These are phyloP conservation scores for Darevskia mixta DNA, from an alignment of 2,797 vertebrate genomes.

Conservation along the genomic window DNA sequence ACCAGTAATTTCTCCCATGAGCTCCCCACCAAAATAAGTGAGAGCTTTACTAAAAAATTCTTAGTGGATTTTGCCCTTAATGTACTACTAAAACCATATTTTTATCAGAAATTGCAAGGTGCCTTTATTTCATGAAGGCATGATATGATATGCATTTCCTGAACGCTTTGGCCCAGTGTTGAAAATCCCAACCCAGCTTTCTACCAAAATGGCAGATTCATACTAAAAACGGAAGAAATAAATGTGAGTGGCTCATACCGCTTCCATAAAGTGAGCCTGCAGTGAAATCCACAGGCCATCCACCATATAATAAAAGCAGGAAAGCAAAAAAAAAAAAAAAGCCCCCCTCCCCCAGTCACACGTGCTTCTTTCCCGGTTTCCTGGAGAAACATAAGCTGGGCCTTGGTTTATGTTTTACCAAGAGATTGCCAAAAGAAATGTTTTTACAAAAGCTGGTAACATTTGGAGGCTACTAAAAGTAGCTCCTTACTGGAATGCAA, in stretches of 20 bases:
- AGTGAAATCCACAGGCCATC: background rate
- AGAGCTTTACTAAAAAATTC: background rate
- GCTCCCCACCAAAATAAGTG: background rate
- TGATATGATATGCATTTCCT: background rate
- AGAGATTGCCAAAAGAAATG: slow-evolving; percentile 24
- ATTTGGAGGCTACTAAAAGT: slow-evolving; percentile 22
- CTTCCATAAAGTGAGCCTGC: background rate
- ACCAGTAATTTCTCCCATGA: background rate
- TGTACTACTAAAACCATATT: background rate
- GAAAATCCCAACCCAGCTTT: slow-evolving; percentile 17
- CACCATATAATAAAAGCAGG: background rate
- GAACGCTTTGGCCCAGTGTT: background rate
- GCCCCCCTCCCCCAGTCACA: background rate
- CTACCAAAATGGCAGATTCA: background rate
- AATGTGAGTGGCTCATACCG: background rate
- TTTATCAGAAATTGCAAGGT: background rate
- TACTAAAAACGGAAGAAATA: background rate
- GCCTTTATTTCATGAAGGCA: background rate
- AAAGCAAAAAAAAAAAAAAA: background rate
- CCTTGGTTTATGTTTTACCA: background rate
- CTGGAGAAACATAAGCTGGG: too few relatives aligned
- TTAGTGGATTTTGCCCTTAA: background rate
- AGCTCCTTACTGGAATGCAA: slow-evolving; percentile 30
- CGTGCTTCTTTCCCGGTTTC: background rate
- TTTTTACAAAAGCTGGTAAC: background rate